These are phyloP conservation scores for Xenentodon cancila DNA, from an alignment of 2,797 vertebrate genomes.

Conservation along the genomic window DNA sequence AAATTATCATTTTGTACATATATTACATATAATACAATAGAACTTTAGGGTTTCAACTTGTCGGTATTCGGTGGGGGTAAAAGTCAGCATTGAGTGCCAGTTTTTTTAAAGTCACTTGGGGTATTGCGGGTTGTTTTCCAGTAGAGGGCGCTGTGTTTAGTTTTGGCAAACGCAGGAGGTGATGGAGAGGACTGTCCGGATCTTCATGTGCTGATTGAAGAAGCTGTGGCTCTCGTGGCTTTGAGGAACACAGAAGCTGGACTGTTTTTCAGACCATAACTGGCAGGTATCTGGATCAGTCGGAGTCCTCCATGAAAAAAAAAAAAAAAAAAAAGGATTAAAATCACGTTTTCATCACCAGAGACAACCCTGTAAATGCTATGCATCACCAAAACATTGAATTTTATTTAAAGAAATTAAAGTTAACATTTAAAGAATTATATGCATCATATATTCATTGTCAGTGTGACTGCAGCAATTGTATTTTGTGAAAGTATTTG, in stretches of 20 bases:
- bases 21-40: conserved; percentile 84
- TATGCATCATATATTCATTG: too few relatives aligned
- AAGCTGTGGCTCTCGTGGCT: conserved; percentile 70
- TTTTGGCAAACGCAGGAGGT: conserved; percentile 75
- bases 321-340: neutral
- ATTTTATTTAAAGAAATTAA: too few relatives aligned
- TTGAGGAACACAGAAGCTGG: conserved; percentile 69
- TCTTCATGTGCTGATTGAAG: conserved; percentile 65
- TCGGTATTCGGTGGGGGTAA: neutral
- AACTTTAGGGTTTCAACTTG: conserved; percentile 43
- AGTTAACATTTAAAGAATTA: too few relatives aligned
- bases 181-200: conserved; percentile 72
- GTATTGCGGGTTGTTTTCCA: neutral
- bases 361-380: too few relatives aligned
- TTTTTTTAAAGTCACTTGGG: neutral
- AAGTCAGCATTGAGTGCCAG: neutral
- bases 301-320: conserved; percentile 66
- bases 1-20: conserved; percentile 78
- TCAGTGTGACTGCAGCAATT: too few relatives aligned
- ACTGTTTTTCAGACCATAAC: conserved; percentile 72
- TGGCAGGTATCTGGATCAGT: conserved; percentile 64
- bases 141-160: conserved; percentile 50
- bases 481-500: too few relatives aligned
- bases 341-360: neutral
- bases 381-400: too few relatives aligned